Conservation (phyloP, 2,113 vertebrate genomes). For the Trogon melanurus region DNA sequence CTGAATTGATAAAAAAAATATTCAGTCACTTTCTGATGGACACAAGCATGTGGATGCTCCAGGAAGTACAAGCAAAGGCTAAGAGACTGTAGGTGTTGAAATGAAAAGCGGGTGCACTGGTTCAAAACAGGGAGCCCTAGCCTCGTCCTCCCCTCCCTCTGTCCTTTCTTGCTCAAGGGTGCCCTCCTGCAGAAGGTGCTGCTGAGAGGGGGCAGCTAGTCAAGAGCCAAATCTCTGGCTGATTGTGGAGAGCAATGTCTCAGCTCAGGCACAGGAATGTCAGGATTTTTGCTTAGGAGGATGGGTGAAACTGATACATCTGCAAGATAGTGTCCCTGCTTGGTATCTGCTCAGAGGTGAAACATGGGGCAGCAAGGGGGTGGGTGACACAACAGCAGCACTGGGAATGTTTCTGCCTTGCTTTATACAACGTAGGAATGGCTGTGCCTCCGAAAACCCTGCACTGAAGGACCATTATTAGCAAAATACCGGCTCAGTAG, state of each 20-base stretch:
- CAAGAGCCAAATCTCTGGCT: neutral
- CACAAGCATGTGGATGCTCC: neutral
- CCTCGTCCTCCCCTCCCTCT: neutral
- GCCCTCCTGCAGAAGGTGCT: neutral
- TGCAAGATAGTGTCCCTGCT: neutral
- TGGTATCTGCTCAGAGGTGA: neutral
- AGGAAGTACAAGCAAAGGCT: neutral
- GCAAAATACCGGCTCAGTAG: neutral
- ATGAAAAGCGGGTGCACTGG: neutral
- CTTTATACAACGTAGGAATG: neutral
- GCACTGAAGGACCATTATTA: neutral
- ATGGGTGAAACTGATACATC: neutral
- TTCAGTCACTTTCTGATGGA: neutral
- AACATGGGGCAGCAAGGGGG: neutral
- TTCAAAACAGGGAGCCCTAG: neutral
- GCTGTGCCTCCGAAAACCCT: neutral
- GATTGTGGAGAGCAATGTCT: neutral
- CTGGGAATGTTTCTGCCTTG: neutral
- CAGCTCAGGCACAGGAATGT: neutral
- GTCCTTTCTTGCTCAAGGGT: neutral
- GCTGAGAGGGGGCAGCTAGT: neutral
- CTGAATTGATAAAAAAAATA: neutral
- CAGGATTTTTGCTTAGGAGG: neutral
- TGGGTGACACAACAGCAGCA: neutral
- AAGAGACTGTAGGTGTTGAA: neutral